Evolutionary conservation across 2,888 invertebrate genomes (phyloP).

Genomic region (Caenorhabditis uteleia): DNA sequence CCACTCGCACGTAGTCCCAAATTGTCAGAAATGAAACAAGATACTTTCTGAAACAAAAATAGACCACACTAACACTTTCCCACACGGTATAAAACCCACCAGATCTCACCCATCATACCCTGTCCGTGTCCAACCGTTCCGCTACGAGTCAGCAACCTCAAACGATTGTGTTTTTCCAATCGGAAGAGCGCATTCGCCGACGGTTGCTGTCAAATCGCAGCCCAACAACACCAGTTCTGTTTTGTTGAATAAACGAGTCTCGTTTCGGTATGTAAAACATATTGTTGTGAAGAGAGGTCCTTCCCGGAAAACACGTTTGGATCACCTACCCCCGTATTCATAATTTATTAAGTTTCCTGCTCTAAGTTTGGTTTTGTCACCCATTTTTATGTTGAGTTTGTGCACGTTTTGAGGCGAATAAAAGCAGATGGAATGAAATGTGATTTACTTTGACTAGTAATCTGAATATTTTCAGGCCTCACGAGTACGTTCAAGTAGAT

Average conservation of each 20-base stretch:
- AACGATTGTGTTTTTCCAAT: slow-evolving; percentile 29
- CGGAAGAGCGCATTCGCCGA: slow-evolving; percentile 24
- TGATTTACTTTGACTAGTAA: neutral
- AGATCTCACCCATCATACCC: slow-evolving; percentile 22
- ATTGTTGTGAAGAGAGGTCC: no score
- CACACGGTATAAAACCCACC: slow-evolving; percentile 7
- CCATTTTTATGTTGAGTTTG: slow-evolving; percentile 8
- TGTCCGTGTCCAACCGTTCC: slow-evolving; percentile 40
- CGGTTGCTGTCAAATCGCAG: slow-evolving; percentile 25
- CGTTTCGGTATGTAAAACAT: slow-evolving; percentile 43
- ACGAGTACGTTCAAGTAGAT: slow-evolving; percentile 66
- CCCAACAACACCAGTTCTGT: slow-evolving; percentile 12
- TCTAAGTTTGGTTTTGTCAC: no score
- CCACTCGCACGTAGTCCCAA: no score
- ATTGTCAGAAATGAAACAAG: no score
- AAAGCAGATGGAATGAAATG: slow-evolving; percentile 10
- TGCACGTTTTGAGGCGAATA: slow-evolving; percentile 21
- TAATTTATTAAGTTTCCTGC: no score
- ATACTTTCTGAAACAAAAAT: neutral
- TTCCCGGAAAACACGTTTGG: no score
- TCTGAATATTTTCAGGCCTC: slow-evolving; percentile 51
- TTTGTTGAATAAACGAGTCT: slow-evolving; percentile 38
- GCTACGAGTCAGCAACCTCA: slow-evolving; percentile 32
- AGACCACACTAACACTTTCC: slow-evolving; percentile 1
- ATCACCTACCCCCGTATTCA: no score